These are phyloP conservation scores for Choristoneura rosaceana DNA, from an alignment of 2,888 invertebrate species.

Conservation along the genomic window DNA sequence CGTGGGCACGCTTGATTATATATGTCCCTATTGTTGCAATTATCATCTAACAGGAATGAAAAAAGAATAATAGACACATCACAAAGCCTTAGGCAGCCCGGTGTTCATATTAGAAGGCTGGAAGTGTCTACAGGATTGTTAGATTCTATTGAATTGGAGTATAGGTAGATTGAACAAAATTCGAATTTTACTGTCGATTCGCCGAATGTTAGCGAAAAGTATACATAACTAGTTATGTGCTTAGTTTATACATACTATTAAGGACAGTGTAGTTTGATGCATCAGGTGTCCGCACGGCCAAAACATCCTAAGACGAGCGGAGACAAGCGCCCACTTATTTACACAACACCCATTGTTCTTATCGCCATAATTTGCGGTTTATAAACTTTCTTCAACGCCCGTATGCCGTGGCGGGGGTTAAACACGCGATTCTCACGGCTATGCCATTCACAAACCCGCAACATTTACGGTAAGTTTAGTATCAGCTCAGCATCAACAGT, in stretches of 20 bases:
- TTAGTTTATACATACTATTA: not conserved
- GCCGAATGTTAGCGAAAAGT: too few relatives aligned
- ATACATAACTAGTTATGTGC: not conserved
- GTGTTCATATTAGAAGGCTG: too few relatives aligned
- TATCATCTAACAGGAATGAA: too few relatives aligned
- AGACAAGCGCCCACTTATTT: conserved; percentile 24
- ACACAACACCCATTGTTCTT: conserved; percentile 64
- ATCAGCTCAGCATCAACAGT: conserved; percentile 2
- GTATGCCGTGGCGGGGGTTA: conserved; percentile 12
- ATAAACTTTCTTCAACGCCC: conserved; percentile 63
- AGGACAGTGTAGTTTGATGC: not conserved
- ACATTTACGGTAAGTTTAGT: conserved; percentile 24
- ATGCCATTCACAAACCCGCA: conserved; percentile 38
- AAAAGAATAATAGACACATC: too few relatives aligned
- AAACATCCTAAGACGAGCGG: conserved; percentile 13
- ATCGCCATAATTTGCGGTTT: conserved; percentile 62
- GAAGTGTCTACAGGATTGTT: too few relatives aligned
- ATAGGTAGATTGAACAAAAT: too few relatives aligned
- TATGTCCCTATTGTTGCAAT: too few relatives aligned
- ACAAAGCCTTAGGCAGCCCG: too few relatives aligned
- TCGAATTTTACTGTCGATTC: too few relatives aligned
- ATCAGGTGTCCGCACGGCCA: conserved; percentile 18
- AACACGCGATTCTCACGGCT: conserved; percentile 63
- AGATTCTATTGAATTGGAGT: too few relatives aligned
- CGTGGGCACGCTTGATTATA: too few relatives aligned